Evolutionary conservation across 2,888 invertebrate species (phyloP), one percentile per base, ranked within the genome.

Genomic region (Dasypolia templi): DNA sequence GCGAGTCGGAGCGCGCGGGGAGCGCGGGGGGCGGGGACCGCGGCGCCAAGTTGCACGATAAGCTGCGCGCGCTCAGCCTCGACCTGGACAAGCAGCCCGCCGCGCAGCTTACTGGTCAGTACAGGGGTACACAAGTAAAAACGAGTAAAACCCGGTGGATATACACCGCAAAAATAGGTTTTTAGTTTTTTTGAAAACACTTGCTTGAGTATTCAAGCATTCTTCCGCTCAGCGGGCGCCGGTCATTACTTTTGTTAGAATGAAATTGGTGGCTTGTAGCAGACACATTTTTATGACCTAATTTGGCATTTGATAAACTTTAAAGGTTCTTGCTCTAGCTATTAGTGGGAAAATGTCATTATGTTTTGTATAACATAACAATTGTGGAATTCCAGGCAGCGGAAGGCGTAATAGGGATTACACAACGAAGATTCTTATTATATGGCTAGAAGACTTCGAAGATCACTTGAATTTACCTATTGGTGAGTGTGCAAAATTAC

Each of bases 361-460:
- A 7, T 29, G 12, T 44, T 44, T 44, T 62, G 29, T 29, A 14
- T 29, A 46, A 44, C 1, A 29, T 22, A 44, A 6, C 29, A 32
- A 32, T 17, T 1, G 3, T 49, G 49, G 0, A 2, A 58, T 76
- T 51, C 11, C 84, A 95, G 96, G 95, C 3, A 95, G 95, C 56
- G 96, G 96, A 62, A 91, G 96, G 77, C 93, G 96, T 3, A 95
- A 97, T 89, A 91, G 97, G 94, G 94, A 97, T 96, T 85, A 96
- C 96, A 86, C 97, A 91, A 91, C 98, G 0, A 98, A 98, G 94
- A 98, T 99, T 77, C 97, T 99, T 92, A 97, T 99, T 5, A 98
- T 99, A 55, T 99, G 99, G 99, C 93, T 99, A 73, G 99, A 99
- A 93, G 99, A 99, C 91, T 98, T 98, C 86, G 99, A 99, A 92